phyloP scores from a whole-genome alignment of 2,113 vertebrate species.

The Rhombomys opimus region DNA sequence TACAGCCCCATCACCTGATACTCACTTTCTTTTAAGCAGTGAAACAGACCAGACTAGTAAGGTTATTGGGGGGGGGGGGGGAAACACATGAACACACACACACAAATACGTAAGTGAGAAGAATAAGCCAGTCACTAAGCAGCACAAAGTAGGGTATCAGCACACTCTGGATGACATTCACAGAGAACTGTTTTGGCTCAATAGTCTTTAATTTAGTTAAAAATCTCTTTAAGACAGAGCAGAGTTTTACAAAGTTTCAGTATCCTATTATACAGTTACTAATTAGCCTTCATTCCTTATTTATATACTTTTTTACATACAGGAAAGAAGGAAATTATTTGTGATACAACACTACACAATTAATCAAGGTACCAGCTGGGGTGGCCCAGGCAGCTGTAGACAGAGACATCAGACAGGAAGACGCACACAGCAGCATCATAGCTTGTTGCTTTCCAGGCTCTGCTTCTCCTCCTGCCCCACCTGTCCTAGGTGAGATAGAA shows the following conservation, averaged over 20 bases:
- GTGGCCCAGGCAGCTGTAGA: background rate
- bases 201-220: conserved; percentile 56
- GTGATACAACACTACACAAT: conserved; percentile 56
- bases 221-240: conserved; percentile 48
- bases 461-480: conserved; percentile 93
- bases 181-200: background rate
- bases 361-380: conserved; percentile 47
- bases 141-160: background rate
- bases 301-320: conserved; percentile 71
- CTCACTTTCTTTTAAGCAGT: rapidly evolving
- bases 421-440: conserved; percentile 60
- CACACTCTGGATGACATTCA: background rate
- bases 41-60: background rate
- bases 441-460: conserved; percentile 90
- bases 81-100: background rate
- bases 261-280: conserved; percentile 14
- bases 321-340: conserved; percentile 58
- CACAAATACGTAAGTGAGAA: background rate
- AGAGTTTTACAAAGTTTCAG: conserved; percentile 24
- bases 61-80: background rate
- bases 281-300: conserved; percentile 66
- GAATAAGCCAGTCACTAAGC: background rate
- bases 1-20: background rate
- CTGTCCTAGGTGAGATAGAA: conserved; percentile 92
- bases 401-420: background rate